Evolutionary conservation across 2,797 vertebrate species (phyloP).

Genomic region (Notolepis coatsorum): DNA sequence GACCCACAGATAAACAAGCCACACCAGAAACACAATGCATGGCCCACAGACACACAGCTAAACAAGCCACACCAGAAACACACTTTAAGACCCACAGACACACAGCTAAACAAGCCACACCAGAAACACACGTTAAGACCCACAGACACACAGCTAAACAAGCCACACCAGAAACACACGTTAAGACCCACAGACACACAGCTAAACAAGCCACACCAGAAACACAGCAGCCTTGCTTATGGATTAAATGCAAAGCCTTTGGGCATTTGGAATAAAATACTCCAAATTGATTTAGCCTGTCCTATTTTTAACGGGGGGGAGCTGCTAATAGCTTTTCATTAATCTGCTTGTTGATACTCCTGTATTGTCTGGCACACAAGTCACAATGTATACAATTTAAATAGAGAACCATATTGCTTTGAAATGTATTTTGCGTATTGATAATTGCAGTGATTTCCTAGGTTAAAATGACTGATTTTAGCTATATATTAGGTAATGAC

Average conservation of each 20-base stretch:
- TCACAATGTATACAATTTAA: constrained; percentile 15
- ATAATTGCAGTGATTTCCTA: no score
- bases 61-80: constrained; percentile 39
- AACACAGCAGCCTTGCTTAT: constrained; percentile 39
- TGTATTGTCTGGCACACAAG: constrained; percentile 30
- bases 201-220: constrained; percentile 40
- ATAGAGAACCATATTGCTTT: no score
- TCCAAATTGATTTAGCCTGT: constrained; percentile 66
- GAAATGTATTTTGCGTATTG: no score
- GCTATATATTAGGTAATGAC: no score
- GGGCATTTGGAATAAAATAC: constrained; percentile 60
- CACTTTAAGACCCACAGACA: no score
- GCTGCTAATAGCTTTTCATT: constrained; percentile 73
- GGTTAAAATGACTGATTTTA: no score
- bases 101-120: no score
- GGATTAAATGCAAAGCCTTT: constrained; percentile 67
- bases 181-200: constrained; percentile 34
- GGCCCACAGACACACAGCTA: constrained; percentile 35
- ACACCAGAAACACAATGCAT: no score
- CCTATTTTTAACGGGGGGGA: constrained; percentile 63
- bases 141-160: no score
- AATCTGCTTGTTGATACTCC: constrained; percentile 44
- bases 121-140: no score
- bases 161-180: no score
- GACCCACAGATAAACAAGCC: no score